These are phyloP conservation scores for Salticus scenicus DNA, from an alignment of 2,888 invertebrate species.

Conservation along the genomic window DNA sequence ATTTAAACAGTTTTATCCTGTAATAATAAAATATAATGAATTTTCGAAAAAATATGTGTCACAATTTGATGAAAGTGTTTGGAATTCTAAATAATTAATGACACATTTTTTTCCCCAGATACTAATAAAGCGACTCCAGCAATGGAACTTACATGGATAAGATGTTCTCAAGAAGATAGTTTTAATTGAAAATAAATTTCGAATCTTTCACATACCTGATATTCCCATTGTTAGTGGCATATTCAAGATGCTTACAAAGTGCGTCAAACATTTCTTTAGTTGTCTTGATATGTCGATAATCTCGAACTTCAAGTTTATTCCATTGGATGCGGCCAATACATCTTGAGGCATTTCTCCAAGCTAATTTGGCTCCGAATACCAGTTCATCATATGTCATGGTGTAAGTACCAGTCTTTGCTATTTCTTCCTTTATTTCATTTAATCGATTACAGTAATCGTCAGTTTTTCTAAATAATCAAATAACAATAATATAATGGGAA, in stretches of 20 bases:
- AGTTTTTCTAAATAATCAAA: slow-evolving; percentile 80
- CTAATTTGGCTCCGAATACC: slow-evolving; percentile 93
- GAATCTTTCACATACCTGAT: too few species aligned
- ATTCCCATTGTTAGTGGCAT: slow-evolving; percentile 96
- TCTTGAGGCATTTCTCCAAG: slow-evolving; percentile 94
- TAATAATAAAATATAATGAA: too few species aligned
- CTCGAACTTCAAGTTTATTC: slow-evolving; percentile 93
- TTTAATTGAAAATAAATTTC: too few species aligned
- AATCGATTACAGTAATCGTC: slow-evolving; percentile 87
- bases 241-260: slow-evolving; percentile 95
- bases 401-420: slow-evolving; percentile 86
- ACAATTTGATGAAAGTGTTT: too few species aligned
- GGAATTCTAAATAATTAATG: too few species aligned
- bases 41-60: too few species aligned
- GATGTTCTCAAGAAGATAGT: too few species aligned
- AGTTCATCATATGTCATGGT: slow-evolving; percentile 94
- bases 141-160: too few species aligned
- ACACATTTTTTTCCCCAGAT: too few species aligned
- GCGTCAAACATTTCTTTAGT: slow-evolving; percentile 98
- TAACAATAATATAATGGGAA: too few species aligned
- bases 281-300: slow-evolving; percentile 94
- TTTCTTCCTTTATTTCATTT: slow-evolving; percentile 87
- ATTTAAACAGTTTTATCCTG: too few species aligned
- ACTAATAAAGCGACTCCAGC: too few species aligned
- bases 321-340: slow-evolving; percentile 97